Conservation (phyloP, 2,113 vertebrate genomes). For the Passer domesticus region DNA sequence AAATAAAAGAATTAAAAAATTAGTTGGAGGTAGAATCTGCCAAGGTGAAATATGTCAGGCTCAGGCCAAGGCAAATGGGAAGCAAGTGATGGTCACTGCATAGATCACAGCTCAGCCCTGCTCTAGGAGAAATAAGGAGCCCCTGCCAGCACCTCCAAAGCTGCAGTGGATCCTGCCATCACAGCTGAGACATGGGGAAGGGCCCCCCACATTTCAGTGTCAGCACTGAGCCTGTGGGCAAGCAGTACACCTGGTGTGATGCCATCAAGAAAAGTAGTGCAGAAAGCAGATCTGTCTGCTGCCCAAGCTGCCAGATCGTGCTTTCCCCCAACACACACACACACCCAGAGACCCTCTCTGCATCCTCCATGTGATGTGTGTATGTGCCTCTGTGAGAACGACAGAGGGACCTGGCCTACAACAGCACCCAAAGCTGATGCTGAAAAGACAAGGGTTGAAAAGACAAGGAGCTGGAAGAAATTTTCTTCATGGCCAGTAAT, state of each 20-base stretch:
- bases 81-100: accelerated
- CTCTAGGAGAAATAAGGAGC: background rate
- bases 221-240: background rate
- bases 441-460: background rate
- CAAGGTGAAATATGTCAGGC: background rate
- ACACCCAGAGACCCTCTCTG: background rate
- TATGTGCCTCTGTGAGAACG: background rate
- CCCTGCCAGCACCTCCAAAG: background rate
- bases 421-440: background rate
- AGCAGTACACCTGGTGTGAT: background rate
- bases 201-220: background rate
- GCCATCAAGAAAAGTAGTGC: accelerated
- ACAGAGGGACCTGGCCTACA: background rate
- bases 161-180: background rate
- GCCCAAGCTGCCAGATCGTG: background rate
- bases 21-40: background rate
- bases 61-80: background rate
- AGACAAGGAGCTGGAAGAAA: background rate
- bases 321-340: background rate
- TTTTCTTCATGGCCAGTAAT: background rate
- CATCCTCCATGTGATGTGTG: background rate
- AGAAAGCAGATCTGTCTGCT: background rate
- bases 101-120: background rate
- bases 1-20: background rate
- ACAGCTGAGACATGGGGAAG: background rate